A percentile compares a stretch with the other conserved stretches of the same genome.
phyloP scores from a whole-genome alignment of 1,140 invertebrate species.

The Drosophila jambulina region DNA sequence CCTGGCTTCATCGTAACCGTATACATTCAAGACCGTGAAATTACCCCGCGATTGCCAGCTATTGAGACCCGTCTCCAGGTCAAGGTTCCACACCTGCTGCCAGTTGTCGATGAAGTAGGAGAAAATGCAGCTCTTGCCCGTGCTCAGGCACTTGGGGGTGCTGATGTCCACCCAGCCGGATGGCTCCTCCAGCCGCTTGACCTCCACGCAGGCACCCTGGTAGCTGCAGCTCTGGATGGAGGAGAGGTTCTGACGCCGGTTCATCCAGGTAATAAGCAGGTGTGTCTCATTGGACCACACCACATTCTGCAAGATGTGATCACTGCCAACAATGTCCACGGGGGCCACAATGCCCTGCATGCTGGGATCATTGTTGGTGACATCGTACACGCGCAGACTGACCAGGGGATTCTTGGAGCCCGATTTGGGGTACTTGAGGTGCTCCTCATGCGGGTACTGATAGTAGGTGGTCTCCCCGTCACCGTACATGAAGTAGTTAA shows the following conservation, averaged over 20 bases:
- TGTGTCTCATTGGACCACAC: slow-evolving; percentile 91
- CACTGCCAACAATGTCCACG: slow-evolving; percentile 85
- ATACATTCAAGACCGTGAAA: slow-evolving; percentile 69
- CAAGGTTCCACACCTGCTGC: slow-evolving; percentile 76
- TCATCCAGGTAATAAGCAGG: slow-evolving; percentile 93
- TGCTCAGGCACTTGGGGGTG: slow-evolving; percentile 63
- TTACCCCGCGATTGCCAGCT: slow-evolving; percentile 60
- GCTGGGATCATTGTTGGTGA: slow-evolving; percentile 84
- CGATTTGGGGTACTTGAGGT: slow-evolving; percentile 94
- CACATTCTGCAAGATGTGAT: slow-evolving; percentile 88
- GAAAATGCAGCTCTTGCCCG: slow-evolving; percentile 67
- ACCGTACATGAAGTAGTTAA: slow-evolving; percentile 88
- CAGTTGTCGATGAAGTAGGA: slow-evolving; percentile 78
- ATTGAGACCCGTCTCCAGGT: slow-evolving; percentile 71
- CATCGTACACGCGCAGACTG: slow-evolving; percentile 88
- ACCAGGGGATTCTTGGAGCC: slow-evolving; percentile 92
- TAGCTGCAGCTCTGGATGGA: slow-evolving; percentile 78
- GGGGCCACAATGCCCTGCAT: slow-evolving; percentile 83
- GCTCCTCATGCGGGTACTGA: slow-evolving; percentile 94
- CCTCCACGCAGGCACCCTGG: slow-evolving; percentile 61
- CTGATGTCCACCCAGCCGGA: slow-evolving; percentile 71
- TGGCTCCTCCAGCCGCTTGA: slow-evolving; percentile 67
- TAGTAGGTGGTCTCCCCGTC: slow-evolving; percentile 88
- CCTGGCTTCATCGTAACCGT: slow-evolving; percentile 73
- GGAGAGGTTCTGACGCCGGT: slow-evolving; percentile 92